These are phyloP conservation scores for Tuta absoluta DNA, from an alignment of 2,888 invertebrate genomes.

Conservation along the genomic window DNA sequence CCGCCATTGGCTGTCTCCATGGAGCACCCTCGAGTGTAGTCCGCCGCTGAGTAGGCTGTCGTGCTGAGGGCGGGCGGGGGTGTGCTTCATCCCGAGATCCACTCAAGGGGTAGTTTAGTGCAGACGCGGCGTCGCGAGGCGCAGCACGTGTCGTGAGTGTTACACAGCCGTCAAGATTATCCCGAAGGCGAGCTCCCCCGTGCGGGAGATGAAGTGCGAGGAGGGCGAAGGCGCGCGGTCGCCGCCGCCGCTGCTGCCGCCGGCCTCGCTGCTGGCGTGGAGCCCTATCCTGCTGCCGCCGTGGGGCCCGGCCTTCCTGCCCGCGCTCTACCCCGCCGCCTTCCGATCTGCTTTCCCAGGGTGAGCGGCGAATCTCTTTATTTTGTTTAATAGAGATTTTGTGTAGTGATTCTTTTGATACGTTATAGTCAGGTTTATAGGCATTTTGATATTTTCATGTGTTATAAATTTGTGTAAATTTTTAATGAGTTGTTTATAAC, in stretches of 20 bases:
- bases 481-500: no score
- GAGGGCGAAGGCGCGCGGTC: constrained; percentile 71
- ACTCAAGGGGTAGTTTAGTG: constrained; percentile 81
- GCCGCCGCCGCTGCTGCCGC: constrained; percentile 74
- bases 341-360: constrained; percentile 87
- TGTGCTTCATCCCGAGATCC: constrained; percentile 80
- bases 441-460: no score
- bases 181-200: constrained; percentile 77
- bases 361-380: constrained; percentile 75
- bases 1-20: constrained; percentile 65
- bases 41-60: constrained; percentile 78
- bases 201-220: constrained; percentile 79
- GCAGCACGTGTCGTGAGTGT: constrained; percentile 75
- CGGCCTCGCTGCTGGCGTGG: constrained; percentile 87
- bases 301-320: constrained; percentile 87
- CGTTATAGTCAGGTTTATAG: no score
- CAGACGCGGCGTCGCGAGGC: constrained; percentile 73
- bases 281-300: constrained; percentile 88
- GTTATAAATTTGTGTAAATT: no score
- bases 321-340: constrained; percentile 87
- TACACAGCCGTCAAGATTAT: constrained; percentile 69
- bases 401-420: background rate
- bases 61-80: constrained; percentile 79
- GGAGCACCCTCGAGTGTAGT: constrained; percentile 76
- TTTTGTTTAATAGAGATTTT: background rate